phyloP scores from a whole-genome alignment of 37 sponge, comb jelly and placozoan genomes.

The Tethya wilhelma region DNA sequence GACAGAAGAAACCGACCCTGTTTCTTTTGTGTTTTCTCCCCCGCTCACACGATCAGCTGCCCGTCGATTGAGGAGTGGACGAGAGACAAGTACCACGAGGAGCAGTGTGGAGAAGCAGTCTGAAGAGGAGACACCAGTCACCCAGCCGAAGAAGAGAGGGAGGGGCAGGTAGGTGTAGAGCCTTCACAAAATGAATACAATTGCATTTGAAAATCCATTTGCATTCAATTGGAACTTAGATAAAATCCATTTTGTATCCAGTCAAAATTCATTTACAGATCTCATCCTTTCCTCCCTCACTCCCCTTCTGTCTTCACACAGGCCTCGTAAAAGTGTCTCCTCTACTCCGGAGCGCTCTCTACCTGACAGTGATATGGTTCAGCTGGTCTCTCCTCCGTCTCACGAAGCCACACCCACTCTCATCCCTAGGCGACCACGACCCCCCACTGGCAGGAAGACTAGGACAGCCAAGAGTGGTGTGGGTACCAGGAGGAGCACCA shows the following conservation, averaged over 20 bases:
- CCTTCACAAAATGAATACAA: too few species aligned
- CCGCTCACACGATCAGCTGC: slow-evolving; percentile 11
- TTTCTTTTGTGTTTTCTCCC: slow-evolving; percentile 7
- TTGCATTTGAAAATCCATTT: too few species aligned
- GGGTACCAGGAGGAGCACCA: background rate
- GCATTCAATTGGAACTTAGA: background rate
- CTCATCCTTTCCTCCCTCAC: too few species aligned
- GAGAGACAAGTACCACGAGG: too few species aligned
- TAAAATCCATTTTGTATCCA: background rate
- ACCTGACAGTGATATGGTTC: background rate
- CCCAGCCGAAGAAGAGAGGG: too few species aligned
- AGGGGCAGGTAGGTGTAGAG: too few species aligned
- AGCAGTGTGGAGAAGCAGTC: too few species aligned
- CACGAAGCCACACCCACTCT: background rate
- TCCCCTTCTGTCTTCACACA: too few species aligned
- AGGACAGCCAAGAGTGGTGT: background rate
- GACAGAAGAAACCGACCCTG: background rate
- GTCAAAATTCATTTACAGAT: background rate
- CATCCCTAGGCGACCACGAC: background rate
- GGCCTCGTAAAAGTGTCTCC: too few species aligned
- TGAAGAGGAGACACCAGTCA: too few species aligned
- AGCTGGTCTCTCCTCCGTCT: background rate
- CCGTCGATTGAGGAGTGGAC: background rate
- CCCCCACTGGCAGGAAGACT: background rate
- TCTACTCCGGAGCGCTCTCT: background rate